Evolutionary conservation across 1,140 invertebrate species (phyloP).

Genomic region (Drosophila punjabiensis): DNA sequence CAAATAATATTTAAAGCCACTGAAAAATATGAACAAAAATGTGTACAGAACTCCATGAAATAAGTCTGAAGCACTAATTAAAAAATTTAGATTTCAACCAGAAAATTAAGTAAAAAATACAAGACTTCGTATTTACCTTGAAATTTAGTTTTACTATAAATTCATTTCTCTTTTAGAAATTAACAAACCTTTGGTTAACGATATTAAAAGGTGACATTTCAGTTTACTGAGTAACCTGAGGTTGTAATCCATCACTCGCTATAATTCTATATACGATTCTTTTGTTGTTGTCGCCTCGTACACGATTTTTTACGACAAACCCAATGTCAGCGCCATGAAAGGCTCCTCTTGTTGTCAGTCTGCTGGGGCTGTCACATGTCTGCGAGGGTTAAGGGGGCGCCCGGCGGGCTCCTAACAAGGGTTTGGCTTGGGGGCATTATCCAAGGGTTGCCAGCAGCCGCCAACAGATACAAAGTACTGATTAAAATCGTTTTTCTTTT

Average conservation of each 20-base stretch:
- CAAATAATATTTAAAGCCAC: neutral
- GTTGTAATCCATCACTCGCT: slow-evolving; percentile 25
- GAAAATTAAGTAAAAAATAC: fast-evolving
- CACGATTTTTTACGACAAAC: slow-evolving; percentile 74
- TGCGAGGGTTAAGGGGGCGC: slow-evolving; percentile 2
- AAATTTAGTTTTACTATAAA: neutral
- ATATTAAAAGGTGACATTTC: neutral
- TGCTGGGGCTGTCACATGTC: slow-evolving; percentile 56
- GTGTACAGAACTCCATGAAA: too few species aligned
- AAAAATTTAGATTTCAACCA: neutral
- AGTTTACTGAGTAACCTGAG: slow-evolving; percentile 5
- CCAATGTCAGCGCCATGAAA: slow-evolving; percentile 79
- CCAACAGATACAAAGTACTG: slow-evolving; percentile 81
- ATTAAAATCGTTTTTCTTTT: slow-evolving; percentile 70
- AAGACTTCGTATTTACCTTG: fast-evolving
- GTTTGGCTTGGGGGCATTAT: slow-evolving; percentile 34
- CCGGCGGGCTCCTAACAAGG: slow-evolving; percentile 15
- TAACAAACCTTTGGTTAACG: too few species aligned
- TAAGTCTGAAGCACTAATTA: neutral
- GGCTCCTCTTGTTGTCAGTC: slow-evolving; percentile 56
- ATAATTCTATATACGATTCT: slow-evolving; percentile 9
- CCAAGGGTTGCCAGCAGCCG: slow-evolving; percentile 51
- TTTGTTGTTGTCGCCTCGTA: slow-evolving; percentile 37
- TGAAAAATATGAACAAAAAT: neutral
- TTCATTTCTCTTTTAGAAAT: neutral